Evolutionary conservation across 2,888 invertebrate genomes (phyloP).

Genomic region (Ypsolopha sequella): DNA sequence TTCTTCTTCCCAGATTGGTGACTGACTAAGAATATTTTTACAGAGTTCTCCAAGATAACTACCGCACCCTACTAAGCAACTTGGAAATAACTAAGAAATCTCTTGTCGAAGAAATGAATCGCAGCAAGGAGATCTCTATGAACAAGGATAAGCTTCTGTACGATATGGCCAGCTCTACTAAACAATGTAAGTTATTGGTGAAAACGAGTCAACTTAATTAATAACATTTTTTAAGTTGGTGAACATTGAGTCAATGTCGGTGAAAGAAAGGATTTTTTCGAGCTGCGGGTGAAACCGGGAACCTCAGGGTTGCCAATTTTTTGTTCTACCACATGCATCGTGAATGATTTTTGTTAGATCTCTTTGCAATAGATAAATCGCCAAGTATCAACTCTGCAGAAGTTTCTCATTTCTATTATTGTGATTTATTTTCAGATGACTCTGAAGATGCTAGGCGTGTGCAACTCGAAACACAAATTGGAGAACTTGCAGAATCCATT

Average conservation of each 20-base stretch:
- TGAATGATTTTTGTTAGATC: too few relatives aligned
- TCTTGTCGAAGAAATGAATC: slow-evolving; percentile 74
- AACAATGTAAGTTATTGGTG: slow-evolving; percentile 38
- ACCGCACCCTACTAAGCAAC: slow-evolving; percentile 66
- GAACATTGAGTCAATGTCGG: too few relatives aligned
- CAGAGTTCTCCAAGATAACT: slow-evolving; percentile 71
- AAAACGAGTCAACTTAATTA: too few relatives aligned
- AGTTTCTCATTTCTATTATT: background rate
- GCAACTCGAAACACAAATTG: slow-evolving; percentile 64
- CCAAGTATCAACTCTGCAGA: too few relatives aligned
- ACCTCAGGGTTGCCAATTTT: too few relatives aligned
- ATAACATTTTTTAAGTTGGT: too few relatives aligned
- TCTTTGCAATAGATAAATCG: too few relatives aligned
- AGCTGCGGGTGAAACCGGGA: too few relatives aligned
- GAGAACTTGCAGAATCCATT: slow-evolving; percentile 66
- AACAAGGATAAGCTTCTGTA: slow-evolving; percentile 69
- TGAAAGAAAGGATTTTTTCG: too few relatives aligned
- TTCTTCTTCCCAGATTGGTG: too few relatives aligned
- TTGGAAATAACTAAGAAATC: slow-evolving; percentile 77
- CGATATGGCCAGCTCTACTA: slow-evolving; percentile 62
- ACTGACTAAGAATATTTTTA: background rate
- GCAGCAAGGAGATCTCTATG: slow-evolving; percentile 73
- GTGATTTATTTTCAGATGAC: slow-evolving; percentile 41
- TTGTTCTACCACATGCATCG: too few relatives aligned
- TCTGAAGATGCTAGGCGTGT: slow-evolving; percentile 63